A percentile compares a stretch with the other conserved stretches of the same genome.
phyloP scores from a whole-genome alignment of 2,888 invertebrate species.

The Thecocarcelia acutangulata region DNA sequence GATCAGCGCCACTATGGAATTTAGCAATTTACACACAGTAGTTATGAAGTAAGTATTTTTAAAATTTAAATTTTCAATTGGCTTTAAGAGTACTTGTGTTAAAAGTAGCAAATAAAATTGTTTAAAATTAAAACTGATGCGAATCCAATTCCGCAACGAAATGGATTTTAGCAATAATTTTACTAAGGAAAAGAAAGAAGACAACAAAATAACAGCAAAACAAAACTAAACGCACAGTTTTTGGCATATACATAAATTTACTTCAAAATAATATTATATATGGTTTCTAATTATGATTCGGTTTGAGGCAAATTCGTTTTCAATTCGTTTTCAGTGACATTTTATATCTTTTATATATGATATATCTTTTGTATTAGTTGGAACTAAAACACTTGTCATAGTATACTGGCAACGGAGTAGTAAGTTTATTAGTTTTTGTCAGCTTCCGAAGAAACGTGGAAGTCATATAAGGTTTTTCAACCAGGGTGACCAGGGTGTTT shows the following conservation, averaged over 20 bases:
- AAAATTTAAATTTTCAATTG: constrained; percentile 38
- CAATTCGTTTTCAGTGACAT: too few relatives aligned
- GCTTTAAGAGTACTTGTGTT: constrained; percentile 3
- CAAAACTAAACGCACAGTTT: constrained; percentile 49
- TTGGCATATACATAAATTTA: constrained; percentile 31
- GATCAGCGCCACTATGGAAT: constrained; percentile 66
- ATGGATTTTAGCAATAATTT: constrained; percentile 24
- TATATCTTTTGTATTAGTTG: too few relatives aligned
- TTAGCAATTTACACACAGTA: constrained; percentile 55
- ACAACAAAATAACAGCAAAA: constrained; percentile 6
- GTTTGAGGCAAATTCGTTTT: too few relatives aligned
- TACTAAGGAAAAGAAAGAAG: background rate
- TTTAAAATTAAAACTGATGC: background rate
- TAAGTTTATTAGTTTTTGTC: too few relatives aligned
- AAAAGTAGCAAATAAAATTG: constrained; percentile 13
- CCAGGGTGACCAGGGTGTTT: too few relatives aligned
- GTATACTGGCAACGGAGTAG: too few relatives aligned
- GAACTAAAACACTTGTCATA: too few relatives aligned
- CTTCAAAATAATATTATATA: background rate
- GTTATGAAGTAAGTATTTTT: constrained; percentile 21
- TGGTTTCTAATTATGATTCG: too few relatives aligned
- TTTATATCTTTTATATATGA: too few relatives aligned
- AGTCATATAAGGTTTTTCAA: too few relatives aligned
- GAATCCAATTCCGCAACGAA: constrained; percentile 13
- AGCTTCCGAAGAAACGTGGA: too few relatives aligned